Conservation (phyloP, 2,888 invertebrate genomes). For the Gibbula magus region DNA sequence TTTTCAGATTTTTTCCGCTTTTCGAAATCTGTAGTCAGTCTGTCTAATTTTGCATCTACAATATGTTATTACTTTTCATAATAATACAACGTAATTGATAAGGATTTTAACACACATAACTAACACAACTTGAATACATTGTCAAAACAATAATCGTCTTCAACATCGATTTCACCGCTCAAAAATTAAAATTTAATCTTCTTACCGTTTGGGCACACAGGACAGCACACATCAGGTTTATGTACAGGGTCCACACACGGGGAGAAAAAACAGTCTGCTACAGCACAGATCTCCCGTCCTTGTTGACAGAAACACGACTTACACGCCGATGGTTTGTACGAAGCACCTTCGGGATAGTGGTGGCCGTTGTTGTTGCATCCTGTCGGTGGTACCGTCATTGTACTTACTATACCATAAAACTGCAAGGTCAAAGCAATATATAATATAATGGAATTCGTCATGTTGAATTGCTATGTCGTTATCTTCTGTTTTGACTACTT, state of each 20-base stretch:
- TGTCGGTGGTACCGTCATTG: not conserved
- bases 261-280: constrained; percentile 45
- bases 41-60: too few species aligned
- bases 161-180: too few species aligned
- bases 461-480: not conserved
- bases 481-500: too few species aligned
- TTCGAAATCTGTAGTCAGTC: too few species aligned
- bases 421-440: not conserved
- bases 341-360: constrained; percentile 28
- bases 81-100: too few species aligned
- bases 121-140: too few species aligned
- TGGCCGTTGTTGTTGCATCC: constrained; percentile 35
- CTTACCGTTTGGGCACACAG: constrained; percentile 47
- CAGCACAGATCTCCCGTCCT: constrained; percentile 40
- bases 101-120: too few species aligned
- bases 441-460: not conserved
- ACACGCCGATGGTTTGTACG: constrained; percentile 38
- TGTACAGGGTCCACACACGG: constrained; percentile 47
- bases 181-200: not conserved
- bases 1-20: too few species aligned
- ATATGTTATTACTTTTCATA: too few species aligned
- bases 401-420: not conserved
- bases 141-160: too few species aligned
- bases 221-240: constrained; percentile 48
- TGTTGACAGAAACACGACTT: constrained; percentile 35